These are phyloP conservation scores for Araneus ventricosus DNA, from an alignment of 1,140 invertebrate genomes.

Conservation along the genomic window DNA sequence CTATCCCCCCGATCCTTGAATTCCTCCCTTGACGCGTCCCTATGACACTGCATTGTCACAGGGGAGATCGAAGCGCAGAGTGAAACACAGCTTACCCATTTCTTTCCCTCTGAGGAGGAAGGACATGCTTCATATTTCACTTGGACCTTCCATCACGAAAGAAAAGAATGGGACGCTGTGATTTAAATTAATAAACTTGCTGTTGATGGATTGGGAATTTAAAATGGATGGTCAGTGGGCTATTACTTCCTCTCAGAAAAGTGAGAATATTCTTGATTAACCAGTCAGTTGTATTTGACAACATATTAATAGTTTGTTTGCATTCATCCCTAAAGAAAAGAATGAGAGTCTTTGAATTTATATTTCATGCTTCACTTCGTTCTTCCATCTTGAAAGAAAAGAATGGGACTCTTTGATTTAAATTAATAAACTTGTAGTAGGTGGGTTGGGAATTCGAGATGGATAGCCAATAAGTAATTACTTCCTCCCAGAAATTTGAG, in stretches of 20 bases:
- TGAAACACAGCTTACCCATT: conserved; percentile 65
- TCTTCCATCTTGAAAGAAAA: background rate
- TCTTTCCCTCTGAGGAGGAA: background rate
- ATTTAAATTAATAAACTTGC: background rate
- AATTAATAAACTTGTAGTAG: background rate
- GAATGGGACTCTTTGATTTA: background rate
- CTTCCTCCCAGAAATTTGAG: too few species aligned
- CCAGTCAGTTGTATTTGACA: background rate
- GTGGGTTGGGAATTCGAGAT: background rate
- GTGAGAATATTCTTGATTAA: background rate
- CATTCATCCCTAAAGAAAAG: too few species aligned
- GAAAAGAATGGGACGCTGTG: background rate
- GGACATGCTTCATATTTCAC: conserved; percentile 52
- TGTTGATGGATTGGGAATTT: background rate
- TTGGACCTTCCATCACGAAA: background rate
- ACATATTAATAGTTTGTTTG: too few species aligned
- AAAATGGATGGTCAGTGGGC: background rate
- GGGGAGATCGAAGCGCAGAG: conserved; percentile 59
- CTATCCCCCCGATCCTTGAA: conserved; percentile 50
- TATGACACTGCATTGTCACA: conserved; percentile 63
- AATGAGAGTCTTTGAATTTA: too few species aligned
- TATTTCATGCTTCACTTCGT: too few species aligned
- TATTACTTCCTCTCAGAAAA: background rate
- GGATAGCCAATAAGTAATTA: background rate
- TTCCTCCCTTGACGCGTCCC: conserved; percentile 62